A percentile compares a stretch with the other conserved stretches of the same genome.
Evolutionary conservation across 1,140 invertebrate genomes (phyloP).

Genomic region (Euura lappo): DNA sequence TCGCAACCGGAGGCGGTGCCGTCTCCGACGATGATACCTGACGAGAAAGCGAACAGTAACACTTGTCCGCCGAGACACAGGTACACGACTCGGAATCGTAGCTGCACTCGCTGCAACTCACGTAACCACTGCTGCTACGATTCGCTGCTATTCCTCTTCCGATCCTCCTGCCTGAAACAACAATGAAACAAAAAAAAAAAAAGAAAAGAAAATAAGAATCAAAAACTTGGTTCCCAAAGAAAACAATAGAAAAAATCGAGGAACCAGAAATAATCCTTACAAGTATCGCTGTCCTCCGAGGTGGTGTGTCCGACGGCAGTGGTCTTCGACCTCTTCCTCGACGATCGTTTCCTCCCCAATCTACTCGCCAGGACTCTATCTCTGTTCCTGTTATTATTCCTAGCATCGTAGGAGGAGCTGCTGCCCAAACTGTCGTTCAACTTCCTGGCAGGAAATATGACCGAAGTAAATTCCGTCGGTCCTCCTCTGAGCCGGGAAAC

Average conservation of each 20-base stretch:
- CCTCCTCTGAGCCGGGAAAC: slow-evolving; percentile 56
- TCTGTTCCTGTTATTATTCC: slow-evolving; percentile 35
- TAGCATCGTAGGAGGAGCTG: slow-evolving; percentile 52
- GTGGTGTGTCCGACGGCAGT: slow-evolving; percentile 47
- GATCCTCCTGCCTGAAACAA: slow-evolving; percentile 42
- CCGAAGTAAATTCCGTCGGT: slow-evolving; percentile 62
- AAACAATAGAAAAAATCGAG: not conserved
- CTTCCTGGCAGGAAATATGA: slow-evolving; percentile 56
- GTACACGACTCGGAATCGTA: slow-evolving; percentile 83
- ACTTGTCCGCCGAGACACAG: slow-evolving; percentile 75
- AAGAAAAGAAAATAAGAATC: not conserved
- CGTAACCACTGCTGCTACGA: slow-evolving; percentile 67
- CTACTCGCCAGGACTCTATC: slow-evolving; percentile 51
- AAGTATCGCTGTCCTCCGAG: slow-evolving; percentile 70
- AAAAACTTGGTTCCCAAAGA: not conserved
- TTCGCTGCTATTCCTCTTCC: slow-evolving; percentile 46
- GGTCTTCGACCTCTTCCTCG: slow-evolving; percentile 42
- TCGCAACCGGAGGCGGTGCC: slow-evolving; percentile 26
- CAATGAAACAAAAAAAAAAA: slow-evolving; percentile 14
- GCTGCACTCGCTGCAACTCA: slow-evolving; percentile 85
- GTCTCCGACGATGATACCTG: slow-evolving; percentile 33
- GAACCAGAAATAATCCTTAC: slow-evolving; percentile 35
- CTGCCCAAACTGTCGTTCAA: slow-evolving; percentile 56
- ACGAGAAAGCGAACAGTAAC: slow-evolving; percentile 71
- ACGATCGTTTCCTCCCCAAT: slow-evolving; percentile 45